Evolutionary conservation across 2,888 invertebrate genomes (phyloP), one percentile per base, ranked within the genome.

Genomic region (Halocaridina rubra): DNA sequence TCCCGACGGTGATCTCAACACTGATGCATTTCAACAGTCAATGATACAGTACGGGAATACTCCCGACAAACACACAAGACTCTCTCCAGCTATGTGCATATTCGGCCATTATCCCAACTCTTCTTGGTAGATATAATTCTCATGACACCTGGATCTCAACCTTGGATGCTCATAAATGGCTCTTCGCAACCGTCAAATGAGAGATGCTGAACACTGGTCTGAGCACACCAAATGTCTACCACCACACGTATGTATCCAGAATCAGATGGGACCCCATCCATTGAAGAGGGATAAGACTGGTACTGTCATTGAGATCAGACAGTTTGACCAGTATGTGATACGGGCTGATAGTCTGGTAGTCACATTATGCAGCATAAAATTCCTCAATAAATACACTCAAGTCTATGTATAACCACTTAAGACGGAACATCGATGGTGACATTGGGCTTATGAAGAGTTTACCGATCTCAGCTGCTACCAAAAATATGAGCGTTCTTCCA

Each of bases 101-200:
- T 85, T 76, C 22, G 80, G 80, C n/a, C 75, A 61, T 80, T 80
- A 80, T 84, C 57, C 79, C 81, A 19, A n/a, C n/a, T n/a, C n/a
- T n/a, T n/a, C n/a, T n/a, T n/a, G n/a, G n/a, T n/a, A n/a, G n/a
- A n/a, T n/a, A n/a, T n/a, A n/a, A n/a, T n/a, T n/a, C n/a, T n/a
- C n/a, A n/a, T n/a, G n/a, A n/a, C n/a, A 69, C 29, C 29, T 29
- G 24, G 69, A 24, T 8, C 7, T 24, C 19, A 16, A 59, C 59
- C 19, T 10, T 59, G 59, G 3, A 59, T 22, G 2, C 19, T 22
- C 19, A 24, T 19, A 59, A 59, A 74, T 22, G 39, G 81, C 81
- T 24, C 67, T 81, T 24, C 29, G 78, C 4, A 71, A 57, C 57
- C n/a, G 78, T 8, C 77, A 84, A 30, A 27, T 22, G 27, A 69